Percentiles rank a stretch among this genome's conserved stretches.
Evolutionary conservation across 2,888 invertebrate species (phyloP).

Genomic region (Machimus atricapillus): DNA sequence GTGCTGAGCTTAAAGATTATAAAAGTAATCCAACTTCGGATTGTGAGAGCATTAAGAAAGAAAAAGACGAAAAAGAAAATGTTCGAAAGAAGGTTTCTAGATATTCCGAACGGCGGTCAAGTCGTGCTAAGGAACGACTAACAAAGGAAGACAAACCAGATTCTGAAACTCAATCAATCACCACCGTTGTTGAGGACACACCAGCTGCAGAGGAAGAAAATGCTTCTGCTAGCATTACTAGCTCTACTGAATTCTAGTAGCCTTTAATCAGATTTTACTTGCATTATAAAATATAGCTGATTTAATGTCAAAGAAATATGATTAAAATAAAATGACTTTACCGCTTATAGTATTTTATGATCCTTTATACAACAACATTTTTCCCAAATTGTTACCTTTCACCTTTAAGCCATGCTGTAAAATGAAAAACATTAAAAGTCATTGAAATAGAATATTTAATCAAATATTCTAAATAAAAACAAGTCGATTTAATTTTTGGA

Average conservation of each 20-base stretch:
- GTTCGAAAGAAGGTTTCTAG: slow-evolving; percentile 53
- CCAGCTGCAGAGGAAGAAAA: not conserved
- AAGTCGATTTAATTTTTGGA: too few relatives aligned
- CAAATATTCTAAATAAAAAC: too few relatives aligned
- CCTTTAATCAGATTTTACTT: not conserved
- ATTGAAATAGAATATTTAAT: too few relatives aligned
- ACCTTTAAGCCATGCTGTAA: too few relatives aligned
- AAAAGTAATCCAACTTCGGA: slow-evolving; percentile 49
- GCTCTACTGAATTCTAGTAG: not conserved
- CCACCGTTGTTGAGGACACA: not conserved
- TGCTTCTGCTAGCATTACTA: not conserved
- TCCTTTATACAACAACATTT: not conserved
- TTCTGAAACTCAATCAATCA: not conserved
- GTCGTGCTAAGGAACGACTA: slow-evolving; percentile 48
- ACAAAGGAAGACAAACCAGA: not conserved
- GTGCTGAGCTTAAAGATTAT: slow-evolving; percentile 46
- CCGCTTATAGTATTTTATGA: not conserved
- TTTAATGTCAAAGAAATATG: not conserved
- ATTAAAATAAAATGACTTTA: not conserved
- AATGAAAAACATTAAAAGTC: too few relatives aligned
- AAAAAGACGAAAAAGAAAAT: slow-evolving; percentile 43
- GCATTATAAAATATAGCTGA: not conserved
- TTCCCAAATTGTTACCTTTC: not conserved
- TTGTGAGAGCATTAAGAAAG: slow-evolving; percentile 53
- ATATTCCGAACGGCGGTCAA: slow-evolving; percentile 54